Percentiles rank a stretch among this genome's conserved stretches.
phyloP scores from a whole-genome alignment of 2,888 invertebrate genomes.

The Hypsopygia costalis region DNA sequence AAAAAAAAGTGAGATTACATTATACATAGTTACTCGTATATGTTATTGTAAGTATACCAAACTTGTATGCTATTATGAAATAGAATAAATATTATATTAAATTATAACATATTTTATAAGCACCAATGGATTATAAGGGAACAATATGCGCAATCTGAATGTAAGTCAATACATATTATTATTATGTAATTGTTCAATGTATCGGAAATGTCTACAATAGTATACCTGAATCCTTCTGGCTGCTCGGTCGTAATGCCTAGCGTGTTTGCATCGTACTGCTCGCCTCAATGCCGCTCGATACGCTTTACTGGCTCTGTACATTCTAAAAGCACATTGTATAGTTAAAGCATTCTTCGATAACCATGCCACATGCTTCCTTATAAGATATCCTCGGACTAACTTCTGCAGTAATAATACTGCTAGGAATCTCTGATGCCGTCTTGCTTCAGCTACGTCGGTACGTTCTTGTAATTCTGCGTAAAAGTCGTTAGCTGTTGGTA shows the following conservation, averaged over 20 bases:
- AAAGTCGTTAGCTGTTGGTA: constrained; percentile 45
- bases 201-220: neutral
- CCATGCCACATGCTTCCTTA: constrained; percentile 59
- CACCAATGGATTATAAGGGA: too few species aligned
- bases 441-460: constrained; percentile 43
- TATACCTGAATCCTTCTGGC: constrained; percentile 60
- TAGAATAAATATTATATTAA: too few species aligned
- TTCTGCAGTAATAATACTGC: constrained; percentile 56
- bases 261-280: constrained; percentile 57
- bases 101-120: too few species aligned
- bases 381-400: constrained; percentile 52
- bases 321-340: constrained; percentile 64
- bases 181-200: too few species aligned
- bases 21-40: too few species aligned
- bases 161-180: too few species aligned
- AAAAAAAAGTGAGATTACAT: too few species aligned
- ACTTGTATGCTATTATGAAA: too few species aligned
- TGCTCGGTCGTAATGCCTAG: constrained; percentile 48
- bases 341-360: constrained; percentile 52
- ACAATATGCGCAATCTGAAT: too few species aligned
- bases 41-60: too few species aligned
- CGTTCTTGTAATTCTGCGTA: constrained; percentile 47
- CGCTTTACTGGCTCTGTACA: constrained; percentile 47
- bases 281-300: constrained; percentile 48
- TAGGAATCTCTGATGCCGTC: constrained; percentile 40